These are phyloP conservation scores for Dolichotis patagonum DNA, from an alignment of 2,113 vertebrate genomes.

Conservation along the genomic window DNA sequence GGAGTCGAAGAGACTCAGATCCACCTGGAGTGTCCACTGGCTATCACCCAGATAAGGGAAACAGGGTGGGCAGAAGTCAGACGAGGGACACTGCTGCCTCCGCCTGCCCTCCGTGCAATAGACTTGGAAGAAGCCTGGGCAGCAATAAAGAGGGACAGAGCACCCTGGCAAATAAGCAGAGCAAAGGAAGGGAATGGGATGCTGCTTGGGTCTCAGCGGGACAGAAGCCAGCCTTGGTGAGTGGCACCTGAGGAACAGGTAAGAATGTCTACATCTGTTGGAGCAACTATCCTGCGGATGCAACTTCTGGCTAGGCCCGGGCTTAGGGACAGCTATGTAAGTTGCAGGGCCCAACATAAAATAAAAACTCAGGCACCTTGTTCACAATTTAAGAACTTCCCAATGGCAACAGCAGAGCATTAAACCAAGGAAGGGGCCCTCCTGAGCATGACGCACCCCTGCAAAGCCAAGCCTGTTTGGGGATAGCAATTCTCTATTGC, in stretches of 20 bases:
- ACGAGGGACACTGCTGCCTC: not conserved
- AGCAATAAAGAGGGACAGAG: not conserved
- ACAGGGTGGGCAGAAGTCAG: not conserved
- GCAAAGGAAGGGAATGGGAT: not conserved
- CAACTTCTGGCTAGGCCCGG: not conserved
- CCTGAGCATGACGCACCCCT: not conserved
- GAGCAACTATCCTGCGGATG: not conserved
- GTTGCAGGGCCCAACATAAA: not conserved
- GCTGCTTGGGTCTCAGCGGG: not conserved
- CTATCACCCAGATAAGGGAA: not conserved
- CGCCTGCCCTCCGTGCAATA: not conserved
- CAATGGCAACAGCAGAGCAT: not conserved
- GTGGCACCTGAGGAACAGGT: constrained; percentile 4
- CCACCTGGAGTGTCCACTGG: not conserved
- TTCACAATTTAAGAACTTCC: not conserved
- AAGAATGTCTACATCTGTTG: not conserved
- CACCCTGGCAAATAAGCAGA: not conserved
- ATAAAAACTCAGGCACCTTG: not conserved
- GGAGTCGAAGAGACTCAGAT: not conserved
- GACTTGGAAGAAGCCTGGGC: not conserved
- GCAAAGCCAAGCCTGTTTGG: not conserved
- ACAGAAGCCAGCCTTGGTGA: not conserved
- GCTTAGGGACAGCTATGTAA: not conserved
- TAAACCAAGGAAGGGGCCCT: not conserved
- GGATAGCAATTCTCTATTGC: not conserved